These are phyloP conservation scores for Petroica traversi DNA, from an alignment of 2,113 vertebrate genomes.

Conservation along the genomic window DNA sequence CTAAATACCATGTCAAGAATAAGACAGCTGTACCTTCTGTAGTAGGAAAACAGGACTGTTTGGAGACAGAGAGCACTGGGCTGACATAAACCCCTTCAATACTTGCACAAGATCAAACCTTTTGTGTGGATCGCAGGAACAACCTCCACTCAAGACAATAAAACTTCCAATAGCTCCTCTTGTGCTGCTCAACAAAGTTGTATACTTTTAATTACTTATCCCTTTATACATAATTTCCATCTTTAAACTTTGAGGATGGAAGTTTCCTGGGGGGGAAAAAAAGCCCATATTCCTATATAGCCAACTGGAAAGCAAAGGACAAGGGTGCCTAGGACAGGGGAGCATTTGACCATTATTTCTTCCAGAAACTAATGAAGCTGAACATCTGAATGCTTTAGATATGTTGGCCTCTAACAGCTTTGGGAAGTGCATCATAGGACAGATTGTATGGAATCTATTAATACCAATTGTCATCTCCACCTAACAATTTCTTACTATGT, in stretches of 20 bases:
- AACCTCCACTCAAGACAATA: neutral
- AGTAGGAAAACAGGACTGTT: neutral
- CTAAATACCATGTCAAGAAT: neutral
- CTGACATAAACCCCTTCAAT: accelerated
- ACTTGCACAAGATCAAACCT: neutral
- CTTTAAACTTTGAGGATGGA: neutral
- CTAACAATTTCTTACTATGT: neutral
- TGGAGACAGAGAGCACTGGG: neutral
- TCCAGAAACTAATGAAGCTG: neutral
- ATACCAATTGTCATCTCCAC: neutral
- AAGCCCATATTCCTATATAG: accelerated
- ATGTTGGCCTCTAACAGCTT: neutral
- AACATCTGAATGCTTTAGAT: neutral
- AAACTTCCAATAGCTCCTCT: neutral
- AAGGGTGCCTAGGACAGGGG: neutral
- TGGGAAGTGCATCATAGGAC: neutral
- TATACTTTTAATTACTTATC: neutral
- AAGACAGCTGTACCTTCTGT: accelerated
- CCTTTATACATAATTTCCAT: neutral
- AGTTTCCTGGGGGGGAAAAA: neutral
- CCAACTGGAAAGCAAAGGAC: neutral
- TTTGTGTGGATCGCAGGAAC: accelerated
- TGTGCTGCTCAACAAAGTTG: neutral
- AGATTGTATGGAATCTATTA: neutral
- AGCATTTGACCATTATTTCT: neutral